Percentiles rank a stretch among this genome's conserved stretches.
phyloP scores from a whole-genome alignment of 2,888 invertebrate genomes.

The Hirtodrosophila histrioides region DNA sequence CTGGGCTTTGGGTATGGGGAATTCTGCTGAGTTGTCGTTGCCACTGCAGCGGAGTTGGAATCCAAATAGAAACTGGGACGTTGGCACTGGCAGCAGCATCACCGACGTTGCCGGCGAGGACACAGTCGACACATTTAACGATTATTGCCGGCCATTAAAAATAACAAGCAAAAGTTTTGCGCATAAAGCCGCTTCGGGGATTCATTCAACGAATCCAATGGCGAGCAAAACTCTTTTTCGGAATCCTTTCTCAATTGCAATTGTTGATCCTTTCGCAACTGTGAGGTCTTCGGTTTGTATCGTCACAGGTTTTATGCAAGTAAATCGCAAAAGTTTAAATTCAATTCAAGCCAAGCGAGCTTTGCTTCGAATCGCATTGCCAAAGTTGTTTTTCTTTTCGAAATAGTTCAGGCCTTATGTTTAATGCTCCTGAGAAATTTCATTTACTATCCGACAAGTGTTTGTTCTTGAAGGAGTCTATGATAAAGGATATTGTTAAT shows the following conservation, averaged over 20 bases:
- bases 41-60: constrained; percentile 60
- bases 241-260: constrained; percentile 80
- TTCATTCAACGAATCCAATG: constrained; percentile 71
- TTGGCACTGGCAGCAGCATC: constrained; percentile 24
- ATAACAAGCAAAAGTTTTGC: constrained; percentile 84
- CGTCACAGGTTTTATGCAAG: constrained; percentile 52
- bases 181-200: constrained; percentile 82
- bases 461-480: too few species aligned
- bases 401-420: constrained; percentile 2
- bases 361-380: constrained; percentile 45
- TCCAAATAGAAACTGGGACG: constrained; percentile 40
- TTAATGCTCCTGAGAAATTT: background rate
- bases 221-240: constrained; percentile 66
- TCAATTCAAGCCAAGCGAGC: constrained; percentile 51
- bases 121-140: constrained; percentile 83
- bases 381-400: constrained; percentile 6
- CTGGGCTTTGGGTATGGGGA: constrained; percentile 28
- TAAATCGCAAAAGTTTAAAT: constrained; percentile 72
- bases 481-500: background rate
- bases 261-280: constrained; percentile 77
- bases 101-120: constrained; percentile 39
- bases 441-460: background rate
- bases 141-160: constrained; percentile 84
- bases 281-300: constrained; percentile 50
- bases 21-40: constrained; percentile 56